Conservation (phyloP, 2,113 vertebrate genomes). For the Balaenoptera acutorostrata region DNA sequence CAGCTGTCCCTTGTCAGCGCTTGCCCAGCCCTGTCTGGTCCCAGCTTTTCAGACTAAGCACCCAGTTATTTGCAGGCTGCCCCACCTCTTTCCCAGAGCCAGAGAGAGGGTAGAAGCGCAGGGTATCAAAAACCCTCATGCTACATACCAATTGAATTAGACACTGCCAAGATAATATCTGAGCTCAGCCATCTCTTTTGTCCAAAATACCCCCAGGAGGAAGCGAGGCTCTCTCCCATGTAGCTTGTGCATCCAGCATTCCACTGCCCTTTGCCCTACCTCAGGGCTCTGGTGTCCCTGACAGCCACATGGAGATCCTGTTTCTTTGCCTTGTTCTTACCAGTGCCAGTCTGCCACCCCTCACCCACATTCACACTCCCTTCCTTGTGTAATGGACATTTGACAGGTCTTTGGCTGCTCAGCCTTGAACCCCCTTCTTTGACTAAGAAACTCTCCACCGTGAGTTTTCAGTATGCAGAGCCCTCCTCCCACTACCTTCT, state of each 20-base stretch:
- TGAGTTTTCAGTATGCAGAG: neutral
- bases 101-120: neutral
- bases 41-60: neutral
- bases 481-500: neutral
- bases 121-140: neutral
- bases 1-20: conserved; percentile 15
- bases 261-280: neutral
- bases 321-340: neutral
- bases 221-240: neutral
- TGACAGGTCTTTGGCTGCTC: neutral
- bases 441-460: neutral
- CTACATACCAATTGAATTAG: neutral
- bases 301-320: neutral
- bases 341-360: neutral
- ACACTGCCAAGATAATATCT: neutral
- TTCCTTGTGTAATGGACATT: neutral
- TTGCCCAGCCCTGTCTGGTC: neutral
- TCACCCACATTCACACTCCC: neutral
- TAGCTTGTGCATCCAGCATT: neutral
- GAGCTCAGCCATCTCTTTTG: neutral
- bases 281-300: neutral
- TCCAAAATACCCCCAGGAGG: neutral
- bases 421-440: neutral
- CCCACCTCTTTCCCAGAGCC: conserved; percentile 3
- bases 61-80: neutral